phyloP scores from a whole-genome alignment of 2,888 invertebrate species.

The Gryllus longicercus region DNA sequence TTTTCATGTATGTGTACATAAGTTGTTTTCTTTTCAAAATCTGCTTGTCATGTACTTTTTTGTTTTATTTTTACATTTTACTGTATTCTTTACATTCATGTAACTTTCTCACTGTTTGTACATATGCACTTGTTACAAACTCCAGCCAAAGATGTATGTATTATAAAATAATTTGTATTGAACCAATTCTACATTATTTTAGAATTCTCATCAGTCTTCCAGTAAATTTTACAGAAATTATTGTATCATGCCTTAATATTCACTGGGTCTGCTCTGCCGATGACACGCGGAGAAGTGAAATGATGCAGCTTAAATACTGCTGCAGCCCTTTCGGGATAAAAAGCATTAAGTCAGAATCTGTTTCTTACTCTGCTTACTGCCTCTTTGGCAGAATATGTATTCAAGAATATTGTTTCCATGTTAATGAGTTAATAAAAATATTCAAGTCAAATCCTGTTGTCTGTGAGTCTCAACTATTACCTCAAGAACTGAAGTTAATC shows the following conservation, averaged over 20 bases:
- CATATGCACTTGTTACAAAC: constrained; percentile 2
- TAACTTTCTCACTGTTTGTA: neutral
- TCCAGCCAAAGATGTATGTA: constrained; percentile 4
- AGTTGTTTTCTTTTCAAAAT: too few relatives aligned
- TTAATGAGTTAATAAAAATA: neutral
- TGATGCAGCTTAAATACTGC: neutral
- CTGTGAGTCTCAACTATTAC: too few relatives aligned
- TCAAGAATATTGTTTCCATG: neutral
- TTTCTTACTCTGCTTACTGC: constrained; percentile 1
- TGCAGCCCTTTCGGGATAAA: neutral
- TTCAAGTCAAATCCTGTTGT: neutral
- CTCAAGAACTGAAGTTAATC: too few relatives aligned
- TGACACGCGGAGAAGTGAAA: neutral
- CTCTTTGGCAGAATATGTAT: neutral
- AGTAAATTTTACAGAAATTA: neutral
- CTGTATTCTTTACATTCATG: neutral
- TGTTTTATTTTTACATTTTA: neutral
- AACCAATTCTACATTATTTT: neutral
- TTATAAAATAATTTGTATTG: neutral
- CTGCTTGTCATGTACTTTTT: neutral
- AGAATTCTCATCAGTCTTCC: constrained; percentile 17
- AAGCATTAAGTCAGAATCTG: neutral
- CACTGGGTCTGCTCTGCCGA: neutral
- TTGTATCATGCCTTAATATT: constrained; percentile 17
- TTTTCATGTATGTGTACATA: too few relatives aligned